A percentile compares a stretch with the other conserved stretches of the same genome.
Conservation (phyloP, 1,140 invertebrate species). For the Phymastichus coffea region DNA sequence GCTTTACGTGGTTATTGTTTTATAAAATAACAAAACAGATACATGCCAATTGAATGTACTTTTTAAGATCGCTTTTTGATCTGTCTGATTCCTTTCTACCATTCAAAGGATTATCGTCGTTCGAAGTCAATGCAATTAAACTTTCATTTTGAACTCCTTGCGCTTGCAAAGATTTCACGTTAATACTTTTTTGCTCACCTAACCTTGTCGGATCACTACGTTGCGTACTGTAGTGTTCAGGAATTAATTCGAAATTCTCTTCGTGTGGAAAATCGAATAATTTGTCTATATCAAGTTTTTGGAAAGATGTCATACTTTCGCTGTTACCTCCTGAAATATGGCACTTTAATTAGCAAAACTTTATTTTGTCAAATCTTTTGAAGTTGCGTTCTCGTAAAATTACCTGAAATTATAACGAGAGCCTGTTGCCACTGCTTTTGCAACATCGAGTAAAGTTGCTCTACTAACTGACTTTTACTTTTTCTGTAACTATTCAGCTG, state of each 20-base stretch:
- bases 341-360: background rate
- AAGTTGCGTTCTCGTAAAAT: background rate
- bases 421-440: conserved; percentile 78
- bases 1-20: background rate
- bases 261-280: conserved; percentile 42
- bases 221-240: conserved; percentile 36
- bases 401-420: conserved; percentile 67
- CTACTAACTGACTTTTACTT: conserved; percentile 65
- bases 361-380: background rate
- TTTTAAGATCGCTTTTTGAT: conserved; percentile 46
- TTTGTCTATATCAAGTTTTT: conserved; percentile 45
- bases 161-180: conserved; percentile 27
- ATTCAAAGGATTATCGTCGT: conserved; percentile 41
- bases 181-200: conserved; percentile 25
- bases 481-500: conserved; percentile 60
- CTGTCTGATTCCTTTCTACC: conserved; percentile 38
- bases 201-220: conserved; percentile 41
- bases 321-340: conserved; percentile 43
- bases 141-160: conserved; percentile 42
- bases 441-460: conserved; percentile 76
- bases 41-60: conserved; percentile 51
- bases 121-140: conserved; percentile 39
- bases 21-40: conserved; percentile 12
- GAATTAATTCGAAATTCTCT: conserved; percentile 37
- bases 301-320: conserved; percentile 40